Evolutionary conservation across 2,113 vertebrate species (phyloP).

Genomic region (Centropus bengalensis): DNA sequence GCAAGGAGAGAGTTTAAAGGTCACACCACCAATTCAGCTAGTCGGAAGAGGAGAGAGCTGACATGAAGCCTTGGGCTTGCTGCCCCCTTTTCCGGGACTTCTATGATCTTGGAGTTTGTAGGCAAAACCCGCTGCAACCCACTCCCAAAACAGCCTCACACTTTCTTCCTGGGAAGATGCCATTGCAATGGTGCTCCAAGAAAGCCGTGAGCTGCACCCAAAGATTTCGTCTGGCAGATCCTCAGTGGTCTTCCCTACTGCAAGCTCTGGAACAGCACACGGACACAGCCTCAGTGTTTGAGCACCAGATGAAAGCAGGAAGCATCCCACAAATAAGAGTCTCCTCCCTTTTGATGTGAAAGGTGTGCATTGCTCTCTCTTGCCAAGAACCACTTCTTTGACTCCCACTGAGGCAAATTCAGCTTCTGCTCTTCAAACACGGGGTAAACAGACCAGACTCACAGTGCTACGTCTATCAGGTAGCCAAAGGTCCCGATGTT

Average conservation of each 20-base stretch:
- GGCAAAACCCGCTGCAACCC: neutral
- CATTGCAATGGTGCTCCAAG: neutral
- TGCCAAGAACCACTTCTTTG: neutral
- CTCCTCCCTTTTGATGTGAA: neutral
- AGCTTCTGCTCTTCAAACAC: neutral
- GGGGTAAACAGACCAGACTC: neutral
- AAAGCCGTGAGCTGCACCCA: neutral
- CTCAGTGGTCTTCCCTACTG: neutral
- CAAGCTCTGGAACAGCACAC: neutral
- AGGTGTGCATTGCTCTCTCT: neutral
- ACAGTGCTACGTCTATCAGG: neutral
- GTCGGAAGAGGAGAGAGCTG: neutral
- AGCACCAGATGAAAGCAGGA: neutral
- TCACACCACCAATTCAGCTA: neutral
- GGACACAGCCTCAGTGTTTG: neutral
- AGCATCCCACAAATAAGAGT: neutral
- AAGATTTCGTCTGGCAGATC: neutral
- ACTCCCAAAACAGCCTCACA: neutral
- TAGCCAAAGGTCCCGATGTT: neutral
- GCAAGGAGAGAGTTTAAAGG: slow-evolving; percentile 20
- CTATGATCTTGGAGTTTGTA: neutral
- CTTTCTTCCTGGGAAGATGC: fast-evolving
- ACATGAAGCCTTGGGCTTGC: neutral
- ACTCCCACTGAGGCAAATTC: neutral
- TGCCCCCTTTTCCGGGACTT: neutral